Evolutionary conservation across 2,113 vertebrate genomes (phyloP).

Genomic region (Empidonax traillii): DNA sequence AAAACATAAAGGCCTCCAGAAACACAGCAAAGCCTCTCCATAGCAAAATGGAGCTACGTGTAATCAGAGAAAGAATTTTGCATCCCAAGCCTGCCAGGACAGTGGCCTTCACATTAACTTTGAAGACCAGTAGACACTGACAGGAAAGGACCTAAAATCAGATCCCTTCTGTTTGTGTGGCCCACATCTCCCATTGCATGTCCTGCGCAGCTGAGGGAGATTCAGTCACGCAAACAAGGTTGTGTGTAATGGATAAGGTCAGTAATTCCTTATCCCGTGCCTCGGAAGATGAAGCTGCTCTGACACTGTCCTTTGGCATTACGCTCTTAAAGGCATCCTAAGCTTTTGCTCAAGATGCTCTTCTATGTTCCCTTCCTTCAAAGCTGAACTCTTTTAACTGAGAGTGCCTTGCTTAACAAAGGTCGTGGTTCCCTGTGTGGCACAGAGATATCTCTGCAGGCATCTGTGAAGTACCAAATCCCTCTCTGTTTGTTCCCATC

Average conservation of each 20-base stretch:
- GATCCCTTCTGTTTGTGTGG: background rate
- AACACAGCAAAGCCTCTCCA: background rate
- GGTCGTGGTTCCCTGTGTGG: background rate
- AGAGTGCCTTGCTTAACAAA: background rate
- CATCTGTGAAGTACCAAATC: background rate
- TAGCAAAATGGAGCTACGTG: background rate
- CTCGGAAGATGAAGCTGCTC: background rate
- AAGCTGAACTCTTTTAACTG: background rate
- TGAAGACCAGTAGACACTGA: background rate
- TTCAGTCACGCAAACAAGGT: background rate
- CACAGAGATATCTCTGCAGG: background rate
- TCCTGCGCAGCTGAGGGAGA: background rate
- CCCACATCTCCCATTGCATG: background rate
- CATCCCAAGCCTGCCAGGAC: background rate
- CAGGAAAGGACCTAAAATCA: background rate
- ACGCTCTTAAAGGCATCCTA: background rate
- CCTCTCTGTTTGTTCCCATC: slow-evolving; percentile 29
- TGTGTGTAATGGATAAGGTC: background rate
- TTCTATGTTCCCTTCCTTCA: background rate
- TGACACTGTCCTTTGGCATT: background rate
- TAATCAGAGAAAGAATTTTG: background rate
- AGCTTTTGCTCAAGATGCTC: background rate
- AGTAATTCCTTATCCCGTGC: background rate
- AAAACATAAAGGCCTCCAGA: background rate
- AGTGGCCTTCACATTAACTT: background rate